Percentiles rank a stretch among this genome's conserved stretches.
phyloP scores from a whole-genome alignment of 2,797 vertebrate species.

The Characodon lateralis region DNA sequence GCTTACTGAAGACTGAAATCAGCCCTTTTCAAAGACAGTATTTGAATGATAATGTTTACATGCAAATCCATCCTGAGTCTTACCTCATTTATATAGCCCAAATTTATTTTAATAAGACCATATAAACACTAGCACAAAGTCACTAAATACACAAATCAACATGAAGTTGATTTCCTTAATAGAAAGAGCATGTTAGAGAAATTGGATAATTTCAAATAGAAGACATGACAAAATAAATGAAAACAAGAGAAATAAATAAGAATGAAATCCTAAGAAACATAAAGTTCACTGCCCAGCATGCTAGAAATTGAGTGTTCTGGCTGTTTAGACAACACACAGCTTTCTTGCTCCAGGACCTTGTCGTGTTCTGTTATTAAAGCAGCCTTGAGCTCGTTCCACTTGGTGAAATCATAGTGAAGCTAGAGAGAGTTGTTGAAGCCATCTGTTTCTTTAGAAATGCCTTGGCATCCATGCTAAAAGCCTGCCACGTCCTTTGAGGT shows the following conservation, averaged over 20 bases:
- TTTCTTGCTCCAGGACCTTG: conserved; percentile 27
- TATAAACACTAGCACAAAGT: background rate
- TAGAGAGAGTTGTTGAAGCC: conserved; percentile 43
- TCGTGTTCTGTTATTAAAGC: conserved; percentile 47
- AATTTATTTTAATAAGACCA: background rate
- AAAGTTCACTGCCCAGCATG: background rate
- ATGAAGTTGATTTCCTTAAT: background rate
- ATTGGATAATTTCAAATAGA: background rate
- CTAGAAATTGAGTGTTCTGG: background rate
- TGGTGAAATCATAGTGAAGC: conserved; percentile 44
- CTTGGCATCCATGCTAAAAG: conserved; percentile 11
- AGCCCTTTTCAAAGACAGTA: background rate
- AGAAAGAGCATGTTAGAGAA: background rate
- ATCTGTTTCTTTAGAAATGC: conserved; percentile 57
- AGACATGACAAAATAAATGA: background rate
- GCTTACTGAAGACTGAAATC: background rate
- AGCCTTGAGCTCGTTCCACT: conserved; percentile 30
- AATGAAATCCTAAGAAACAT: conserved; percentile 1
- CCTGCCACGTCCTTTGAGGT: conserved; percentile 17
- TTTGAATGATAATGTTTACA: background rate
- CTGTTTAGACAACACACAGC: conserved; percentile 15
- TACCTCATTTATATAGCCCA: background rate
- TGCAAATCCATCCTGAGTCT: background rate
- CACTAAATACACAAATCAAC: background rate
- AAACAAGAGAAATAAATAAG: background rate